These are phyloP conservation scores for Styela plicata DNA, from an alignment of 23 tunicate genomes.

Conservation along the genomic window DNA sequence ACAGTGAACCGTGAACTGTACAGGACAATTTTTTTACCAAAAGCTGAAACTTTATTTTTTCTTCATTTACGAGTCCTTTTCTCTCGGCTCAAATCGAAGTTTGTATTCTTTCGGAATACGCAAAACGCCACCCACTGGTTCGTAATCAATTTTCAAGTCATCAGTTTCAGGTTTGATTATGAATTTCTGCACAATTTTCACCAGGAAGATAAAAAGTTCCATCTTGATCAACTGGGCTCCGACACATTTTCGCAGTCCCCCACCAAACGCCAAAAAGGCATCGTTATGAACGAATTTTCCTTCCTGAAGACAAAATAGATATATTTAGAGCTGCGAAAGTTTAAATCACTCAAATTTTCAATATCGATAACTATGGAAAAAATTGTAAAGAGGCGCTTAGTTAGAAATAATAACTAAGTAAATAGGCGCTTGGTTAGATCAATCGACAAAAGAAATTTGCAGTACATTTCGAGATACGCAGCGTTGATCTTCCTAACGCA, in stretches of 20 bases:
- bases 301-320: background rate
- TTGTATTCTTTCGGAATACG: background rate
- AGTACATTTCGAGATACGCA: no score
- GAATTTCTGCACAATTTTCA: background rate
- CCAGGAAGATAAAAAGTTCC: background rate
- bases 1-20: no score
- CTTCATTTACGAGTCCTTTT: background rate
- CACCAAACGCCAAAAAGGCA: background rate
- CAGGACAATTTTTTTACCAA: no score
- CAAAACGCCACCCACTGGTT: background rate
- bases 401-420: no score
- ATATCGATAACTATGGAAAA: no score
- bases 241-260: background rate
- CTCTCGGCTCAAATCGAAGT: background rate
- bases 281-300: background rate
- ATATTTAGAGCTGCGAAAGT: no score
- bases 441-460: no score
- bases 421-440: no score
- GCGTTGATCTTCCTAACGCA: no score
- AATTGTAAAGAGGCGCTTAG: no score
- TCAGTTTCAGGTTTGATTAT: background rate
- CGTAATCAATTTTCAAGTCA: background rate
- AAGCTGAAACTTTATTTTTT: no score
- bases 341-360: no score
- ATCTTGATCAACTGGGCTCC: background rate